Base-by-base conservation (phyloP, 2,888 invertebrate genomes). In the Belgica antarctica region DNA sequence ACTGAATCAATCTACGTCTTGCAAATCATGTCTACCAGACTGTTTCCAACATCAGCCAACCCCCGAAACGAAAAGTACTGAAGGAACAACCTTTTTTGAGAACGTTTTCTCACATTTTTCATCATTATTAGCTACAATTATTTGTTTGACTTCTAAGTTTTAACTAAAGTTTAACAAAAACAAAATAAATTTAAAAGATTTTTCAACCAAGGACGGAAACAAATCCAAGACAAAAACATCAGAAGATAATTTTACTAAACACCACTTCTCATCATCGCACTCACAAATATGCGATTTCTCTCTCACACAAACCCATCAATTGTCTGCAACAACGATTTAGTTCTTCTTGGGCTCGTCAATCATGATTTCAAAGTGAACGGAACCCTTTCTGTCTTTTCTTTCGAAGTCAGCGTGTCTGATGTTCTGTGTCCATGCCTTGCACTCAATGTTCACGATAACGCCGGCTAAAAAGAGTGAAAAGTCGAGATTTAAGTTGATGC, bases 311-410 rank as follows among this genome's bases (percentile, higher is more conserved):
- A 31, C 31, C 4, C 4, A 7, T 31, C 31, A 31, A 31, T 31
- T n/a, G n/a, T n/a, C n/a, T n/a, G n/a, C n/a, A n/a, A n/a, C n/a
- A n/a, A 34, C 46, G 46, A 46, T 22, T 52, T 52, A 52, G 22
- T 15, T 22, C 19, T 52, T 52, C 24, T 52, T 52, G 4, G 52
- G 5, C 86, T 89, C 90, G 83, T 95, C 95, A 80, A 95, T 87
- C 88, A 95, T 89, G 81, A 95, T 84, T 83, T 95, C 95, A 84
- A 96, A 94, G 83, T 95, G 94, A 77, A 95, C 94, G 76, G 92
- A 91, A 76, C 95, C 96, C 78, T 92, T 88, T 81, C 92, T 87
- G 79, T 94, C 92, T 80, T 87, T 86, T 78, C 92, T 88, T 82
- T 95, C 89, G n/a, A n/a, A n/a, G n/a, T n/a, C n/a, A n/a, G n/a